phyloP scores from a whole-genome alignment of 2,113 vertebrate species.

The Heterocephalus glaber region DNA sequence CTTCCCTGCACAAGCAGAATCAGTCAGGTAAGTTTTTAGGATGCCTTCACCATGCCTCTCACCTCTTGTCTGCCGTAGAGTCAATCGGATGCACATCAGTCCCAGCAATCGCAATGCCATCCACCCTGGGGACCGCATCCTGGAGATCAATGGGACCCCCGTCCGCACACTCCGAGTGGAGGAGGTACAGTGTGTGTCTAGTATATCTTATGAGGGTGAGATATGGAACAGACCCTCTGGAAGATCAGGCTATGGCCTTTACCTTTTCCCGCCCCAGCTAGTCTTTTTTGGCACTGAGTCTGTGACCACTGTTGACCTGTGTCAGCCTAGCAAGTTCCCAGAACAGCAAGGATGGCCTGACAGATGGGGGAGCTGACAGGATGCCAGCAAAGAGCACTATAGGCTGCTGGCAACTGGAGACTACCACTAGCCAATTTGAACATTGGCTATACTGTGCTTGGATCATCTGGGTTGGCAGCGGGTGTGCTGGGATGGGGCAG shows the following conservation, averaged over 20 bases:
- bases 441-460: background rate
- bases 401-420: constrained; percentile 1
- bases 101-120: constrained; percentile 95
- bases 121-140: constrained; percentile 95
- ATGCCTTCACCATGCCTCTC: background rate
- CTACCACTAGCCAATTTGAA: constrained; percentile 7
- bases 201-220: background rate
- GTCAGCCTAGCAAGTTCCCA: background rate
- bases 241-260: background rate
- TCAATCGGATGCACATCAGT: constrained; percentile 94
- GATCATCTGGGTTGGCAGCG: background rate
- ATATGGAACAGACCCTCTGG: background rate
- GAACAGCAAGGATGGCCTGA: background rate
- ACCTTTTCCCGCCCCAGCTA: background rate
- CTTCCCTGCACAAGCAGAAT: background rate
- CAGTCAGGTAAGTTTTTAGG: background rate
- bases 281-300: background rate
- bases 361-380: background rate
- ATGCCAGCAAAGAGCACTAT: constrained; percentile 11
- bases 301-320: background rate
- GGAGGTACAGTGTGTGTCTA: constrained; percentile 86
- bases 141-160: constrained; percentile 96
- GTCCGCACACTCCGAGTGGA: constrained; percentile 91
- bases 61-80: constrained; percentile 84
- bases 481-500: background rate